Evolutionary conservation across 2,888 invertebrate species (phyloP).

Genomic region (Polydrusus pterygomalis): DNA sequence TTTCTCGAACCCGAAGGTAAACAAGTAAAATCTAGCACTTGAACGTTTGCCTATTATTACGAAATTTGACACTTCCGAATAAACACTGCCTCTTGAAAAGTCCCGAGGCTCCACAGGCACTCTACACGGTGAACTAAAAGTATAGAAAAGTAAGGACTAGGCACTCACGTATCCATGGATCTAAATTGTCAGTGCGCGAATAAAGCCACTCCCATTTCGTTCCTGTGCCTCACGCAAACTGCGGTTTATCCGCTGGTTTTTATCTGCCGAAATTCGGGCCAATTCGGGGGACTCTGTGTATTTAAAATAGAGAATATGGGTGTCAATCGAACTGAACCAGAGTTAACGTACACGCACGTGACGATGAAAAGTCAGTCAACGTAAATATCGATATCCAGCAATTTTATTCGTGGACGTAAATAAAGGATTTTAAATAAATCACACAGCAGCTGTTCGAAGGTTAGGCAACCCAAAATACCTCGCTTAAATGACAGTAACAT

Average conservation of each 20-base stretch:
- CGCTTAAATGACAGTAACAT: not conserved
- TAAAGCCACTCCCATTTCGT: constrained; percentile 65
- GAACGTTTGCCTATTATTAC: constrained; percentile 29
- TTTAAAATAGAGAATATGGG: constrained; percentile 39
- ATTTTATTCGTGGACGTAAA: constrained; percentile 33
- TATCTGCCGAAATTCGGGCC: constrained; percentile 35
- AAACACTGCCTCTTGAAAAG: constrained; percentile 34
- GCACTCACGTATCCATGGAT: constrained; percentile 53
- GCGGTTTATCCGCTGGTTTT: constrained; percentile 25
- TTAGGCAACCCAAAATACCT: constrained; percentile 22
- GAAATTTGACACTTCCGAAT: constrained; percentile 47
- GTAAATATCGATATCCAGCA: constrained; percentile 17
- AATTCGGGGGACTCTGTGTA: constrained; percentile 47
- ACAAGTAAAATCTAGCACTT: constrained; percentile 35
- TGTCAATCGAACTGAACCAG: constrained; percentile 39
- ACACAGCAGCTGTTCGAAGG: constrained; percentile 11
- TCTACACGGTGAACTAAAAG: constrained; percentile 55
- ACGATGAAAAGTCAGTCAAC: constrained; percentile 35
- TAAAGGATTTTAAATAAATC: constrained; percentile 24
- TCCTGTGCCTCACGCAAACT: constrained; percentile 48
- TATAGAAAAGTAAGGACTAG: constrained; percentile 42
- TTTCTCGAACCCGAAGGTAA: constrained; percentile 35
- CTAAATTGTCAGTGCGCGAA: constrained; percentile 58
- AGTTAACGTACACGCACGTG: constrained; percentile 54
- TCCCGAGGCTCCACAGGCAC: constrained; percentile 42